phyloP scores from a whole-genome alignment of 1,140 invertebrate species.

The Drosophila mojavensis region DNA sequence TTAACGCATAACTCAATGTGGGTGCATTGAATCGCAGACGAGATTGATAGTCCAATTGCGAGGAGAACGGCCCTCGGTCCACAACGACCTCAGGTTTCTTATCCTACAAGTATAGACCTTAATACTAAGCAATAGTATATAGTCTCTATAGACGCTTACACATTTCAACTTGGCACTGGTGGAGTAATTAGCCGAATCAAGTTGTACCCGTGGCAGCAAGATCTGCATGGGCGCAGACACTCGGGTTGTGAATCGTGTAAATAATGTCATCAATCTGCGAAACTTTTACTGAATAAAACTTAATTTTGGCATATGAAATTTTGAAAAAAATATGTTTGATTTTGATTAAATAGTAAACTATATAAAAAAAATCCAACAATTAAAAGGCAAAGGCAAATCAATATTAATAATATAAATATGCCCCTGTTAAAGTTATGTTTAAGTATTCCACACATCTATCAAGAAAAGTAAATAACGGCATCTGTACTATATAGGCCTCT shows the following conservation, averaged over 20 bases:
- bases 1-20: constrained; percentile 90
- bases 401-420: too few species aligned
- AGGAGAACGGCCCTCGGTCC: constrained; percentile 54
- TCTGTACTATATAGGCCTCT: too few species aligned
- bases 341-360: not conserved
- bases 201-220: not conserved
- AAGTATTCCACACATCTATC: too few species aligned
- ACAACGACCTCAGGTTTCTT: not conserved
- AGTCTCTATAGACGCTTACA: not conserved
- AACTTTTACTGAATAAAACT: too few species aligned
- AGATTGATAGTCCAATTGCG: constrained; percentile 93
- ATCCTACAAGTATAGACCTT: not conserved
- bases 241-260: constrained; percentile 17
- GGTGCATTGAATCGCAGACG: constrained; percentile 94
- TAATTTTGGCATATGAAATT: constrained; percentile 43
- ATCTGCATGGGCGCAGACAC: not conserved
- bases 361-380: too few species aligned
- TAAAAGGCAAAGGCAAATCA: too few species aligned
- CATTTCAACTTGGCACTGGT: constrained; percentile 3
- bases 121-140: too few species aligned
- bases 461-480: too few species aligned
- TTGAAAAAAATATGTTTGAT: constrained; percentile 7
- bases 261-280: not conserved
- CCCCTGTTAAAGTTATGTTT: too few species aligned
- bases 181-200: constrained; percentile 8